Evolutionary conservation across 2,888 invertebrate species (phyloP).

Genomic region (Tachystola acroxantha): DNA sequence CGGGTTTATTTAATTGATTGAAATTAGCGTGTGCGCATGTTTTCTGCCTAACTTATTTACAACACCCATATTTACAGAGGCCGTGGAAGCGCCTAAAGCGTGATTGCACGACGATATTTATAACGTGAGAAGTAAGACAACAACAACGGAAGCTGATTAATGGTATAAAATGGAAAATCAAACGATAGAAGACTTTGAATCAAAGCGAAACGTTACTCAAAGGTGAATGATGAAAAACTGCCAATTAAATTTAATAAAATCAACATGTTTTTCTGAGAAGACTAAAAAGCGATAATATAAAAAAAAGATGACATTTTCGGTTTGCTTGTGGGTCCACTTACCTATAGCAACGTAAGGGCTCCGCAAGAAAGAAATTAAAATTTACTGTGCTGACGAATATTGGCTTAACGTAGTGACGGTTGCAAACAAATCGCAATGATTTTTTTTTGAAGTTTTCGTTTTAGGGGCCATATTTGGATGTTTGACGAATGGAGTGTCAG

Average conservation of each 20-base stretch:
- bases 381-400: slow-evolving; percentile 72
- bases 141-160: slow-evolving; percentile 49
- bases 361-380: slow-evolving; percentile 77
- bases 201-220: slow-evolving; percentile 78
- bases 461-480: slow-evolving; percentile 3
- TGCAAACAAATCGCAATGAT: slow-evolving; percentile 45
- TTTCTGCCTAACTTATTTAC: neutral
- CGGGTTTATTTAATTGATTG: neutral
- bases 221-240: slow-evolving; percentile 53
- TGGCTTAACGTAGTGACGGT: slow-evolving; percentile 45
- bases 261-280: slow-evolving; percentile 32
- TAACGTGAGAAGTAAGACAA: slow-evolving; percentile 26
- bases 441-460: slow-evolving; percentile 15
- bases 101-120: slow-evolving; percentile 24
- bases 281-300: slow-evolving; percentile 58
- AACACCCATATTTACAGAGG: slow-evolving; percentile 10
- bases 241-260: slow-evolving; percentile 48
- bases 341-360: slow-evolving; percentile 77
- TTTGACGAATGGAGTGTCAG: slow-evolving; percentile 14
- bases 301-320: slow-evolving; percentile 41
- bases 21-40: neutral
- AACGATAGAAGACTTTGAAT: slow-evolving; percentile 57
- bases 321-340: slow-evolving; percentile 70
- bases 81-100: slow-evolving; percentile 40
- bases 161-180: slow-evolving; percentile 41